A percentile compares a stretch with the other conserved stretches of the same genome.
Conservation (phyloP, 2,888 invertebrate genomes). For the Pandemis heparana region DNA sequence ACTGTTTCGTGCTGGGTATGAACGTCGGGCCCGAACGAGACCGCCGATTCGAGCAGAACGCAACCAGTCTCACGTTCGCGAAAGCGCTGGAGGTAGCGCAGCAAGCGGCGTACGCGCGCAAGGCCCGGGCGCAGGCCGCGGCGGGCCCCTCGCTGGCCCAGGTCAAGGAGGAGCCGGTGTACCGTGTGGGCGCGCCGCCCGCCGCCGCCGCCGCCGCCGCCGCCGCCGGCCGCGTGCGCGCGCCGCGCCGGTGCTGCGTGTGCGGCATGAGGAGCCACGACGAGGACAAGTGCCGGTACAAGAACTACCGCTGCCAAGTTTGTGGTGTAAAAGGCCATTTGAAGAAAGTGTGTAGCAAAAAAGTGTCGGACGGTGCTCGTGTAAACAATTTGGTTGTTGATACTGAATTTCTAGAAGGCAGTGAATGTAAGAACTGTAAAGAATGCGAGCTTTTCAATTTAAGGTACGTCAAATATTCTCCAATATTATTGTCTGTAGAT, state of each 20-base stretch:
- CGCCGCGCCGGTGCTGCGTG: slow-evolving; percentile 13
- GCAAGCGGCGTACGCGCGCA: slow-evolving; percentile 36
- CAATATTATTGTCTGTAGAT: slow-evolving; percentile 11
- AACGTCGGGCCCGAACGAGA: slow-evolving; percentile 34
- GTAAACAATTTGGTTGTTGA: background rate
- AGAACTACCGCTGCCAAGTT: slow-evolving; percentile 25
- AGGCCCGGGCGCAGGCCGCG: too few species aligned
- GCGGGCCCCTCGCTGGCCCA: too few species aligned
- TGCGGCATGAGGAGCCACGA: slow-evolving; percentile 22
- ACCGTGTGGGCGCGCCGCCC: too few species aligned
- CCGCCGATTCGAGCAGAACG: slow-evolving; percentile 36
- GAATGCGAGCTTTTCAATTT: slow-evolving; percentile 36
- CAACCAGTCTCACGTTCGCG: slow-evolving; percentile 23
- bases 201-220: too few species aligned
- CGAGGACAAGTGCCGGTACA: slow-evolving; percentile 25
- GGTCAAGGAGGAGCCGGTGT: too few species aligned
- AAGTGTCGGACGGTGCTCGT: background rate
- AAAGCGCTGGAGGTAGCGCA: slow-evolving; percentile 44
- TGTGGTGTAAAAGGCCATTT: slow-evolving; percentile 29
- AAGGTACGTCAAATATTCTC: slow-evolving; percentile 32
- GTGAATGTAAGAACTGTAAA: slow-evolving; percentile 18
- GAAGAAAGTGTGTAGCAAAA: slow-evolving; percentile 16
- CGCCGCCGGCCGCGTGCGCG: background rate
- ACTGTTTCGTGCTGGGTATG: slow-evolving; percentile 43
- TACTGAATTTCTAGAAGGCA: background rate